A percentile compares a stretch with the other conserved stretches of the same genome.
Evolutionary conservation across 1,140 invertebrate genomes (phyloP).

Genomic region (Drosophila erecta): DNA sequence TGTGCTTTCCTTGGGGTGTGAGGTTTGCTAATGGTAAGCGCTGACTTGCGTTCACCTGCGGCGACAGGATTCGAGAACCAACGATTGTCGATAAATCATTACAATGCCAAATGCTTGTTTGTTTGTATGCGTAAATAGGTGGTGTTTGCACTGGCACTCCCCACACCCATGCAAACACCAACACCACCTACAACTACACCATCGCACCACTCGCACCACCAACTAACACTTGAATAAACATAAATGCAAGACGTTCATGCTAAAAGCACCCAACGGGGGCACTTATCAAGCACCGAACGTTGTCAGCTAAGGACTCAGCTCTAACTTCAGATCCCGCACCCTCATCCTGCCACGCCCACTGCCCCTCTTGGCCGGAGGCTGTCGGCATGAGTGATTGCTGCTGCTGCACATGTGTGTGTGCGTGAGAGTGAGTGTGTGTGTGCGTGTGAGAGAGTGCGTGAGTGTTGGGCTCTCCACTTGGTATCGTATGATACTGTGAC

Average conservation of each 20-base stretch:
- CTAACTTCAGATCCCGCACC: background rate
- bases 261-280: constrained; percentile 76
- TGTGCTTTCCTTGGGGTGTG: constrained; percentile 4
- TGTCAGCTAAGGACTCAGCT: constrained; percentile 22
- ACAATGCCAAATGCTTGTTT: constrained; percentile 59
- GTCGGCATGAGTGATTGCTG: constrained; percentile 67
- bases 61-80: constrained; percentile 39
- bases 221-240: constrained; percentile 71
- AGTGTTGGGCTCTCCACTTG: constrained; percentile 24
- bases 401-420: constrained; percentile 50
- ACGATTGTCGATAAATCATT: constrained; percentile 74
- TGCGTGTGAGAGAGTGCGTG: constrained; percentile 31
- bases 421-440: constrained; percentile 7
- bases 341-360: constrained; percentile 15
- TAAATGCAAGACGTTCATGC: constrained; percentile 74
- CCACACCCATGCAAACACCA: constrained; percentile 11
- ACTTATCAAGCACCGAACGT: constrained; percentile 52
- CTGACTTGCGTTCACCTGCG: constrained; percentile 46
- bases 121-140: constrained; percentile 40
- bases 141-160: constrained; percentile 38
- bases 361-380: constrained; percentile 24
- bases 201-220: constrained; percentile 4
- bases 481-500: constrained; percentile 73
- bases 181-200: background rate
- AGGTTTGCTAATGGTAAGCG: constrained; percentile 26